Base-by-base conservation (phyloP, 2,888 invertebrate species). In the Lycophotia porphyrea region DNA sequence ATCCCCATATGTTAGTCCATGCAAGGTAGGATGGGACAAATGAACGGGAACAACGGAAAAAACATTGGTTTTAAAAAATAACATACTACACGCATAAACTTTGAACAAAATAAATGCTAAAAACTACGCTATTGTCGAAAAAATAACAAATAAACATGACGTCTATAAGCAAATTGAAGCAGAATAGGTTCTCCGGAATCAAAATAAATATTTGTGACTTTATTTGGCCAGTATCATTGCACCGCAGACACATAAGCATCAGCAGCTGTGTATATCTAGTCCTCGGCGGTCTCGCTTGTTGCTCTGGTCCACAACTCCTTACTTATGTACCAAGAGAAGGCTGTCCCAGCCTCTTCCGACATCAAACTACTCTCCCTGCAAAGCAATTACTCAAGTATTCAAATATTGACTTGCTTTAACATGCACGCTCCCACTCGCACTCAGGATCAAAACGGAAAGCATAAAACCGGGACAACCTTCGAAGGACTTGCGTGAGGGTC, bases 391-490 rank as follows among this genome's bases (percentile, higher is more conserved):
- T 93, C 92, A 90, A 89, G 87, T 91, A 88, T 92, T 91, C 92
- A 92, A 92, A 92, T 90, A 91, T 89, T 92, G 90, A 90, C 89
- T 92, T 89, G 90, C 90, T 91, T 87, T 85, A 89, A 89, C 95
- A 95, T 94, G 95, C 96, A 96, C 96, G 96, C 96, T 95, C 91
- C 89, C 84, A 90, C 87, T 89, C 91, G 90, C 91, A 91, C 90
- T 89, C 92, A 84, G 93, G 95, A 95, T 93, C 94, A 93, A 92
- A 93, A 93, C 96, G 97, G 97, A 96, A 96, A 96, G 95, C 94
- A 95, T 95, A 96, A 96, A 96, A 96, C 96, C 96, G 96, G 96
- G 96, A 97, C 96, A 97, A 97, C 96, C 96, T 96, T 96, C 95
- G 96, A 96, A 95, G 96, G 96, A 95, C 95, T 93, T 93, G 93